Base-by-base conservation (phyloP, 2,888 invertebrate genomes). In the Cerastis rubricosa region DNA sequence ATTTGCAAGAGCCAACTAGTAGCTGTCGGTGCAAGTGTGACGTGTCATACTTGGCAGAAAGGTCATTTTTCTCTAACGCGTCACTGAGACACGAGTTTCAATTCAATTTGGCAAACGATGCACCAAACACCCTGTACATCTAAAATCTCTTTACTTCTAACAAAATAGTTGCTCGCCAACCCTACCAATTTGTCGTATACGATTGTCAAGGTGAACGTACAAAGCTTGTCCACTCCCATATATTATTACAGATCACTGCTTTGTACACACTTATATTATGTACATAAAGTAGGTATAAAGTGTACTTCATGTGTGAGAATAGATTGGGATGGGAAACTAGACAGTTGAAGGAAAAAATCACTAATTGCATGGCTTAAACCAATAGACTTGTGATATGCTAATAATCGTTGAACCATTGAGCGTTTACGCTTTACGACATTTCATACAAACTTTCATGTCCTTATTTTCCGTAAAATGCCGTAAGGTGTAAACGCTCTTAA, bases 211-310 rank as follows among this genome's bases (percentile, higher is more conserved):
- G 86, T 74, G 75, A 79, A 59, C 74, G 45, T 19, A 83, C 79
- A 80, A 73, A 84, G 78, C 66, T 74, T 8, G 54, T 54, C 73
- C 87, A 76, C 87, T 66, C 87, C 87, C 78, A 77, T 74, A 72
- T 51, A 74, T 61, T 51, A 74, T 61, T 43, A 74, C 63, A 67
- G 83, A 70, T 72, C 74, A 74, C 19, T 22, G 57, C 17, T 71
- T 49, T 57, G 14, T 59, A 22, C 22, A 47, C n/a, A 67, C 74
- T n/a, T 51, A 54, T 54, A 4, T 45, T 45, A 47, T 63, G 17
- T 64, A 64, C 61, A 64, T 81, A 67, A 17, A 3, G 3, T 12
- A 61, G 17, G 9, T 25, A 57, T 25, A 43, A 25, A 47, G n/a
- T 40, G 19, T 57, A 43, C 47, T 2, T 49, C 40, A n/a, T 49